phyloP scores from a whole-genome alignment of 2,113 vertebrate genomes.

The Emydocephalus ijimae region DNA sequence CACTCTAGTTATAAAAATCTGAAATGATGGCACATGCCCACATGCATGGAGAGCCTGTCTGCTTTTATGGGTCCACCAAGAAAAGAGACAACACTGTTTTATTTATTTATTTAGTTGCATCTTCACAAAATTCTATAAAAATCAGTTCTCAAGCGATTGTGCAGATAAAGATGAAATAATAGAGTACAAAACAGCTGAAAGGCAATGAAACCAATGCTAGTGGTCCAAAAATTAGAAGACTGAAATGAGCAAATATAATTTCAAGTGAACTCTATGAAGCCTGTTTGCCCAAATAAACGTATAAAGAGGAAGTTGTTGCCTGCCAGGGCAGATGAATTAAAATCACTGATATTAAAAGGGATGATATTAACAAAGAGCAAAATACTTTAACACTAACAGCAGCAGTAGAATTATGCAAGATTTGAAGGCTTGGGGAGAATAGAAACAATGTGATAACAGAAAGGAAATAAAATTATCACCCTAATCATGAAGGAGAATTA shows the following conservation, averaged over 20 bases:
- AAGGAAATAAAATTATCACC: not conserved
- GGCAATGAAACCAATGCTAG: not conserved
- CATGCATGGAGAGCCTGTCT: not conserved
- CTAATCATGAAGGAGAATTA: not conserved
- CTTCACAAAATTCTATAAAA: not conserved
- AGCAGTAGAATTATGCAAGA: not conserved
- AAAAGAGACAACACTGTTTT: not conserved
- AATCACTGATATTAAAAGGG: not conserved
- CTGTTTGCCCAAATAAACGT: not conserved
- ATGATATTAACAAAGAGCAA: not conserved
- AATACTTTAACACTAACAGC: not conserved
- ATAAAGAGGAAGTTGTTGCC: not conserved
- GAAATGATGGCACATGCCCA: not conserved
- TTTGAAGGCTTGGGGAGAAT: not conserved
- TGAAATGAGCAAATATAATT: not conserved
- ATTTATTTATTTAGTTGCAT: not conserved
- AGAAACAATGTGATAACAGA: not conserved
- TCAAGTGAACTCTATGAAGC: not conserved
- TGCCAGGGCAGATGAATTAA: not conserved
- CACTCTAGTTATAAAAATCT: not conserved
- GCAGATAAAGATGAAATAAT: not conserved
- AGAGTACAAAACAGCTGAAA: not conserved
- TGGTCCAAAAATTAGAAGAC: not conserved
- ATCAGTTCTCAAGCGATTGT: not conserved
- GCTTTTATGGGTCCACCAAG: not conserved